Percentiles rank a stretch among this genome's conserved stretches.
Conservation (phyloP, 2,797 vertebrate genomes). For the Acipenser transmontanus region DNA sequence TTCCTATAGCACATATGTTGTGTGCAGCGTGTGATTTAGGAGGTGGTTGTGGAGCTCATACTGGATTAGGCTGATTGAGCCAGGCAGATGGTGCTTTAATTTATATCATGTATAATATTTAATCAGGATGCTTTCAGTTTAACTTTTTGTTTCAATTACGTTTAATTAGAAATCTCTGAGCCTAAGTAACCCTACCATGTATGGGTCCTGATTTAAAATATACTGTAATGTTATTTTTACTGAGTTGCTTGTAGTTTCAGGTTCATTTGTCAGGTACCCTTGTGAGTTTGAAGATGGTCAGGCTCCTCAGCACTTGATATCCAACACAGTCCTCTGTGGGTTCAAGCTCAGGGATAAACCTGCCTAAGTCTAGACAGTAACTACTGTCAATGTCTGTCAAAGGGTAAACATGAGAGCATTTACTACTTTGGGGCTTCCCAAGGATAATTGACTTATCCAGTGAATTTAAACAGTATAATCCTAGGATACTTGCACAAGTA, state of each 20-base stretch:
- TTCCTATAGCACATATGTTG: not conserved
- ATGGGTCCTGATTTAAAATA: no score
- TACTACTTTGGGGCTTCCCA: conserved; percentile 14
- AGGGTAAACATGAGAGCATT: conserved; percentile 10
- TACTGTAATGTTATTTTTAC: no score
- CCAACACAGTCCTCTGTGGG: not conserved
- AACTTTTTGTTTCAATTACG: not conserved
- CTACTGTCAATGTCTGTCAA: conserved; percentile 25
- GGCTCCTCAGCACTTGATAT: conserved; percentile 17
- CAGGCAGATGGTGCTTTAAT: conserved; percentile 16
- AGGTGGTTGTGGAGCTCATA: not conserved
- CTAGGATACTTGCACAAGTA: not conserved
- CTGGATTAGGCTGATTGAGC: not conserved
- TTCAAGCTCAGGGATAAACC: not conserved
- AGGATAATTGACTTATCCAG: conserved; percentile 24
- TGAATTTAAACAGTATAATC: conserved; percentile 30
- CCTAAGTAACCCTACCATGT: conserved; percentile 28
- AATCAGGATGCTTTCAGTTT: conserved; percentile 13
- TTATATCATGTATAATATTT: conserved; percentile 19
- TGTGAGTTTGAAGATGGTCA: conserved; percentile 31
- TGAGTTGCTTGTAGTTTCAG: conserved; percentile 24
- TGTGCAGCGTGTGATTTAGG: not conserved
- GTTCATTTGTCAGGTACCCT: conserved; percentile 17
- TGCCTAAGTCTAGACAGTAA: conserved; percentile 14
- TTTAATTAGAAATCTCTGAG: conserved; percentile 23